Evolutionary conservation across 2,797 vertebrate species (phyloP), one percentile per base, ranked within the genome.

Genomic region (Scolopax rusticola): DNA sequence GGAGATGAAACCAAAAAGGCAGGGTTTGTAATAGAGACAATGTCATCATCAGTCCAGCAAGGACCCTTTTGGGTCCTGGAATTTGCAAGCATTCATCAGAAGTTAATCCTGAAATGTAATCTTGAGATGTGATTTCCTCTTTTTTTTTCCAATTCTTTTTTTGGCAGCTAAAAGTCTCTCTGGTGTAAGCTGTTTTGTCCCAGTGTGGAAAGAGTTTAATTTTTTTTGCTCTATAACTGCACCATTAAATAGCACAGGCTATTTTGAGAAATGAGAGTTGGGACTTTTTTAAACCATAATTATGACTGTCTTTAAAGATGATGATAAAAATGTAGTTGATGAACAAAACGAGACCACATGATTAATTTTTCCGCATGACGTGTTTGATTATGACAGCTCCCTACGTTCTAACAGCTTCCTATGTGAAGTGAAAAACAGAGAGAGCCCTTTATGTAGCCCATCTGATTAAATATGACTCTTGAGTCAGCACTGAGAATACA

Each of bases 321-420:
- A 71, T 87, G 79, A 81, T 85, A 90, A 87, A 95, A 88, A 79
- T 80, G 63, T 50, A 63, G 88, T 8, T 89, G 68, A 61, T 93
- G 82, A 95, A 87, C 67, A 88, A 80, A 96, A 92, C 0, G 4
- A 87, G 67, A 60, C 51, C 74, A 91, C 12, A 18, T 87, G 91
- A 92, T 93, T 89, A 69, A 73, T 96, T 85, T 91, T 67, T 82
- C 81, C 69, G 8, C 84, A 53, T 85, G 88, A 86, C 15, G 12
- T 87, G 70, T 94, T 81, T 89, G 82, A 90, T 86, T 94, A 54
- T 85, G 91, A 93, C 86, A 95, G 71, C 61, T 89, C 73, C 94
- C 73, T 75, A 41, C 50, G 57, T 83, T 57, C 54, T 76, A 69
- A 81, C 50, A 88, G 91, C 85, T 89, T 95, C 70, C 74, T 67